phyloP scores from a whole-genome alignment of 2,113 vertebrate genomes.

The Clarias macrocephalus region DNA sequence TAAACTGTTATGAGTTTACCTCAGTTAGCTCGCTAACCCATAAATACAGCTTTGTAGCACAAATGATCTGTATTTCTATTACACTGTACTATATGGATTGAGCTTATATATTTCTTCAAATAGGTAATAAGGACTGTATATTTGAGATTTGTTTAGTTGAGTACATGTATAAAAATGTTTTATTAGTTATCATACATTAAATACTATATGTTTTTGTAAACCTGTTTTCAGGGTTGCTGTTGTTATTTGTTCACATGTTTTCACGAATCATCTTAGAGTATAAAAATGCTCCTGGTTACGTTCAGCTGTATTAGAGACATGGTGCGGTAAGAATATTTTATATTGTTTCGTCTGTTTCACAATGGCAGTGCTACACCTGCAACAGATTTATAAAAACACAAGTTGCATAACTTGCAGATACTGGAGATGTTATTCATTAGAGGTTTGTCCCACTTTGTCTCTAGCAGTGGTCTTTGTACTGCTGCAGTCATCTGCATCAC shows the following conservation, averaged over 20 bases:
- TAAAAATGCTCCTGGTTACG: neutral
- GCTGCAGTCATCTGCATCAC: neutral
- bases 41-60: neutral
- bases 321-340: neutral
- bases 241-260: slow-evolving; percentile 21
- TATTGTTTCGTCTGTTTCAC: neutral
- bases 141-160: slow-evolving; percentile 28
- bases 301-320: neutral
- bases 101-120: slow-evolving; percentile 35
- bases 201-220: slow-evolving; percentile 44
- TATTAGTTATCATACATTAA: slow-evolving; percentile 42
- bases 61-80: neutral
- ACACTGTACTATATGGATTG: slow-evolving; percentile 5
- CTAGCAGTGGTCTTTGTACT: neutral
- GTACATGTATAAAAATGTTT: slow-evolving; percentile 26
- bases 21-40: neutral
- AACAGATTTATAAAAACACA: neutral
- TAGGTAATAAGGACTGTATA: slow-evolving; percentile 27
- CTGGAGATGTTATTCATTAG: neutral
- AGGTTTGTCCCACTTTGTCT: neutral
- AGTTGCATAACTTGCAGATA: neutral
- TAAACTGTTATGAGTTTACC: slow-evolving; percentile 2
- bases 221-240: slow-evolving; percentile 36
- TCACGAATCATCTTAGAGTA: slow-evolving; percentile 1
- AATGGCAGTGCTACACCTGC: neutral